Evolutionary conservation across 2,888 invertebrate species (phyloP), one percentile per base, ranked within the genome.

Genomic region (Dioctria rufipes): DNA sequence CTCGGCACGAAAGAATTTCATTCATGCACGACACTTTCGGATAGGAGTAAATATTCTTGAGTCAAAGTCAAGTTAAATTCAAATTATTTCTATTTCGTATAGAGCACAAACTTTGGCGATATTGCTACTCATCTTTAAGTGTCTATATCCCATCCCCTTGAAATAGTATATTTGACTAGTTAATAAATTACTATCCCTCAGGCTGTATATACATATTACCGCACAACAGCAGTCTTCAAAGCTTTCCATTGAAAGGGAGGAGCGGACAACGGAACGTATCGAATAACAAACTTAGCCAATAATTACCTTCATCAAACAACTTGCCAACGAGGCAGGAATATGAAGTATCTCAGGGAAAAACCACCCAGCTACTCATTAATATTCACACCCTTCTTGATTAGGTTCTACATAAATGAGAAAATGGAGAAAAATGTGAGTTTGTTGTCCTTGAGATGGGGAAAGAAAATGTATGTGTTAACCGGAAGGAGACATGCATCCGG

Each of bases 261-360:
- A 51, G 11, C 25, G 37, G 37, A 40, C 42, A 5, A 51, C 8
- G 1, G 42, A 51, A 13, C 43, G 61, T 80, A 80, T 80, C 80
- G 63, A 80, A 63, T 80, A 80, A 73, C 80, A 71, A 80, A 80
- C 71, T 80, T 63, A 60, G 73, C 73, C 65, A 80, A 80, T 80
- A 80, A 80, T 80, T 80, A 80, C 80, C 73, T 80, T 80, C 80
- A 80, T 80, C 80, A 80, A 80, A 80, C 80, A 80, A 80, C 61
- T 80, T 73, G 43, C 39, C 73, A 80, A 80, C 80, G 73, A 80
- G 80, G 61, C 71, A 71, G 51, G 80, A 80, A 80, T 80, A 80
- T 80, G 80, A 80, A 80, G 73, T 80, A 80, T 71, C 73, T 51
- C n/a, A 46, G 61, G 58, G 37, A 80, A 80, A 80, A 60, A 80